A percentile compares a stretch with the other conserved stretches of the same genome.
Conservation (phyloP, 2,888 invertebrate genomes). For the Melanotus villosus region DNA sequence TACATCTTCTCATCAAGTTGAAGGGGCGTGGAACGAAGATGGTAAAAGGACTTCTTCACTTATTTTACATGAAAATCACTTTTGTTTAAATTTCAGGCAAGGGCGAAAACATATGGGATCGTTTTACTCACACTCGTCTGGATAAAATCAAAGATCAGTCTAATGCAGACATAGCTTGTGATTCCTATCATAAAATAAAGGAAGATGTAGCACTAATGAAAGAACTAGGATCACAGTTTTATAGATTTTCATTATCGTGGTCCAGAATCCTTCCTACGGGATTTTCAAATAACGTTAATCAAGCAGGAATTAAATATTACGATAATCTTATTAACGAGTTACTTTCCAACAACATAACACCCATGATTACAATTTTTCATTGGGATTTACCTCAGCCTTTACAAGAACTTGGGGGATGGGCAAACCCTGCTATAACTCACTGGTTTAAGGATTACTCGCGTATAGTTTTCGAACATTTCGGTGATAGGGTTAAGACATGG, state of each 20-base stretch:
- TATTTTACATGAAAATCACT: background rate
- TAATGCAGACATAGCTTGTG: constrained; percentile 76
- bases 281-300: constrained; percentile 71
- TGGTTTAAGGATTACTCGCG: constrained; percentile 73
- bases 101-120: constrained; percentile 79
- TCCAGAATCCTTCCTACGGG: constrained; percentile 76
- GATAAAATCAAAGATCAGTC: constrained; percentile 70
- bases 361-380: constrained; percentile 71
- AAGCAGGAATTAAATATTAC: constrained; percentile 76
- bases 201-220: constrained; percentile 74
- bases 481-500: constrained; percentile 66
- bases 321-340: constrained; percentile 73
- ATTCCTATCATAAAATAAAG: constrained; percentile 76
- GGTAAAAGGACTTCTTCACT: constrained; percentile 47
- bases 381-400: constrained; percentile 72
- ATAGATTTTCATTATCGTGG: constrained; percentile 77
- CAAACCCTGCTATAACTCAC: constrained; percentile 70
- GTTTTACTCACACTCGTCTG: constrained; percentile 71
- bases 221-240: constrained; percentile 74
- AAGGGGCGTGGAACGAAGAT: constrained; percentile 64
- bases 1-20: constrained; percentile 64
- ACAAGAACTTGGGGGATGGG: constrained; percentile 67
- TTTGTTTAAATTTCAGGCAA: constrained; percentile 66
- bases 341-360: constrained; percentile 70
- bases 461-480: constrained; percentile 62